Base-by-base conservation (phyloP, 2,113 vertebrate genomes). In the Numida meleagris region DNA sequence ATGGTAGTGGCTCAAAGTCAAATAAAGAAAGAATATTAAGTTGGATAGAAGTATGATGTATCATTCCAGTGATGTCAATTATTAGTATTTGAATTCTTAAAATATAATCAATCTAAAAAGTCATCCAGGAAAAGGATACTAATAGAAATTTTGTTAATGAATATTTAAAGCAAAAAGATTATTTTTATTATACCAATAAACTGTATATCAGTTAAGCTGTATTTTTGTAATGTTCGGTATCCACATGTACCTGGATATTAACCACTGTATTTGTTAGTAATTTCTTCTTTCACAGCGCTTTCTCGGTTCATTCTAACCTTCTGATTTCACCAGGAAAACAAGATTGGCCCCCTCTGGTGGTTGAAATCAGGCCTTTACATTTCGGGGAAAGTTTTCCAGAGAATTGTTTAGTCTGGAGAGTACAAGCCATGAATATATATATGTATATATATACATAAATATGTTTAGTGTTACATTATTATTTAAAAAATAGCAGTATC, bases 321-420 rank as follows among this genome's bases (percentile, higher is more conserved):
- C 59, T 18, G 10, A 36, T 45, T 62, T 18, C n/a, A 70, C 45
- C 23, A 72, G 78, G 72, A 57, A 75, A 45, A 91, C 3, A 34
- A 85, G 48, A 17, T 89, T 87, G 36, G 21, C 89, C 89, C 96
- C 96, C 95, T 94, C 94, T 95, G 61, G 85, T 95, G 95, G 95
- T 7, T 61, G 43, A 89, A 95, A 57, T 51, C 8, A 1, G 21
- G 20, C 38, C 72, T 76, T 38, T 71, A 17, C 38, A 33, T 71
- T 79, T 25, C 4, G 3, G 66, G 58, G 34, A 7, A 18, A 50
- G 19, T 36, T 12, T 76, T 48, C 59, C n/a, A 18, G 53, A 57
- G 25, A 34, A 43, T 42, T 5, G 6, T 86, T 31, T 25, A 27
- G 77, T 61, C 34, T 89, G 33, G 24, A 76, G 31, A 71, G 29